Conservation (phyloP, 2,113 vertebrate genomes). For the Oplegnathus fasciatus region DNA sequence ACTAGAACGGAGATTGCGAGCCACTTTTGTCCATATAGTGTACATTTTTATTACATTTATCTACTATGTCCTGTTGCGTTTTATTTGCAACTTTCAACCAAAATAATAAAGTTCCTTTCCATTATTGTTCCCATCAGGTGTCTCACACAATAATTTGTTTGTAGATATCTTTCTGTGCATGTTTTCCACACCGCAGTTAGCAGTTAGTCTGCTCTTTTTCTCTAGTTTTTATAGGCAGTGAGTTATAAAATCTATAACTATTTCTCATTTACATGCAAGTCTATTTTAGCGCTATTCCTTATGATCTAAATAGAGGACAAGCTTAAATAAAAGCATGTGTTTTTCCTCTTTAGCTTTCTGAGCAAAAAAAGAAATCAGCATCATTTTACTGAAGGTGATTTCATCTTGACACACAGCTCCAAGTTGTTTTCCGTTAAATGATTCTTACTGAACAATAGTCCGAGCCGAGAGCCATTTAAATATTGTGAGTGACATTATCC, state of each 20-base stretch:
- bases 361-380: background rate
- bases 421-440: background rate
- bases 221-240: background rate
- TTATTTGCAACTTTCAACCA: constrained; percentile 14
- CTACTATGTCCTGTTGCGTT: background rate
- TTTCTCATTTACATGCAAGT: background rate
- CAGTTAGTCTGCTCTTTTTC: background rate
- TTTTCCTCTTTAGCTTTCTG: background rate
- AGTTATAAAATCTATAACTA: background rate
- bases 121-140: background rate
- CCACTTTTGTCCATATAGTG: no score
- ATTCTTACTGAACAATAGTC: constrained; percentile 18
- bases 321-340: background rate
- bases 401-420: constrained; percentile 5
- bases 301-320: background rate
- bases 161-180: background rate
- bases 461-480: background rate
- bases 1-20: no score
- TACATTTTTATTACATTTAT: constrained; percentile 11
- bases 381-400: background rate
- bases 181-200: background rate
- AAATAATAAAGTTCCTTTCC: background rate
- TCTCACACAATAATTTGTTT: background rate
- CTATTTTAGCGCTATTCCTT: background rate
- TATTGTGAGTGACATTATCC: constrained; percentile 28